phyloP scores from a whole-genome alignment of 2,888 invertebrate genomes.

The Rhamphomyia laevipes region DNA sequence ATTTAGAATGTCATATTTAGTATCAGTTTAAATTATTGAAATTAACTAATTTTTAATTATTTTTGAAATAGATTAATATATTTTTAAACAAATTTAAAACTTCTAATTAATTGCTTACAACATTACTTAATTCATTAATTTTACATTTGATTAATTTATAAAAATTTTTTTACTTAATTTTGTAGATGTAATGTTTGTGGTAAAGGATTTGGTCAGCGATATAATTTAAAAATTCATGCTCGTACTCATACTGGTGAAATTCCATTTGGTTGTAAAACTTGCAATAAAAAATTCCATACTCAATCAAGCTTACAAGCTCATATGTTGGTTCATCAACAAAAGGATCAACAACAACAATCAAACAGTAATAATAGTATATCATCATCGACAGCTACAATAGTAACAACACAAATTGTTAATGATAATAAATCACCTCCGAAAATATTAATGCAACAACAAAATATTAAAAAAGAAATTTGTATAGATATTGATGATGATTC shows the following conservation, averaged over 20 bases:
- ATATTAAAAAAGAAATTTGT: not conserved
- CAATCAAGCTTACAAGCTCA: constrained; percentile 35
- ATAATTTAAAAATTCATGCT: constrained; percentile 36
- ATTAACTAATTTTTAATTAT: no score
- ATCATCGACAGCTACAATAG: constrained; percentile 21
- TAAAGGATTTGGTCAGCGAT: constrained; percentile 36
- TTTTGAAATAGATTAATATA: no score
- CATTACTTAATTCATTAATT: no score
- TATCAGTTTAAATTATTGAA: no score
- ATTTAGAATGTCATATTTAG: no score
- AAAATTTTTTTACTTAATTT: not conserved
- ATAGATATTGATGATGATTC: not conserved
- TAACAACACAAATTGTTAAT: not conserved
- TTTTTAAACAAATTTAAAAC: no score
- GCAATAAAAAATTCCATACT: constrained; percentile 35
- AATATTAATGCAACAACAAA: not conserved
- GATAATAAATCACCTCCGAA: not conserved
- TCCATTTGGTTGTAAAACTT: constrained; percentile 35
- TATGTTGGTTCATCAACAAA: constrained; percentile 34
- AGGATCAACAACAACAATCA: constrained; percentile 19
- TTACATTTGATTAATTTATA: no score
- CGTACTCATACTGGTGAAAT: constrained; percentile 36
- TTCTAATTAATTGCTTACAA: no score
- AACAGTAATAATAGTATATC: constrained; percentile 18
- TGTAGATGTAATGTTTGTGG: constrained; percentile 36